Evolutionary conservation across 37 sponge, comb jelly and placozoan genomes (phyloP).

Genomic region (Diacarnus erythraeanus): DNA sequence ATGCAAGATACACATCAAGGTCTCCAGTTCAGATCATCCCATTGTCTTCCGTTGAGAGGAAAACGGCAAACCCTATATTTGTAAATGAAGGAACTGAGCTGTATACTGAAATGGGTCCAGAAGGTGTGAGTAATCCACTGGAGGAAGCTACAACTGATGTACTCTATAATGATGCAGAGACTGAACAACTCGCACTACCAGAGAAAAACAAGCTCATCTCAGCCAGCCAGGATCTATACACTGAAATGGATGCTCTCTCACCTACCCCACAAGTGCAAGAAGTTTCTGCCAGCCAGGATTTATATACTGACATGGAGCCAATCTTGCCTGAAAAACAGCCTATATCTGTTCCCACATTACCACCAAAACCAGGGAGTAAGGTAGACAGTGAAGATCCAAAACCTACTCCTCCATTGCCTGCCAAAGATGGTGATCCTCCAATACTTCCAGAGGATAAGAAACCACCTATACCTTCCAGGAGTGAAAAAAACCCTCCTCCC

Average conservation of each 20-base stretch:
- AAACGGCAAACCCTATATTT: neutral
- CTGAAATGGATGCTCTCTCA: conserved; percentile 18
- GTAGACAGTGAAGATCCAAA: neutral
- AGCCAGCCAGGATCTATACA: conserved; percentile 32
- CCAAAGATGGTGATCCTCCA: conserved; percentile 12
- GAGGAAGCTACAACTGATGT: neutral
- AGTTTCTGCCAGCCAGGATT: neutral
- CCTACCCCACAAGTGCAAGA: neutral
- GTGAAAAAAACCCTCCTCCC: neutral
- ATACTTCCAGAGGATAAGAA: conserved; percentile 8
- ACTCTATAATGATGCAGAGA: neutral
- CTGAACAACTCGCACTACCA: neutral
- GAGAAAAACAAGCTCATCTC: neutral
- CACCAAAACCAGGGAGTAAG: neutral
- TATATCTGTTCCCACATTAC: neutral
- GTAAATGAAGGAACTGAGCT: neutral
- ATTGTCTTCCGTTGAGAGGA: neutral
- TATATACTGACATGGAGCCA: conserved; percentile 1
- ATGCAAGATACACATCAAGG: neutral
- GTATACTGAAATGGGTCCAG: conserved; percentile 5
- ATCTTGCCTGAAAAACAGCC: neutral
- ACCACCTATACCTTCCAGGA: conserved; percentile 4
- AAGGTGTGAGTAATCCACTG: too few relatives aligned
- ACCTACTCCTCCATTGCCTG: neutral
- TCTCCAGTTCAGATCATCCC: neutral